Evolutionary conservation across 1,140 invertebrate species (phyloP).

Genomic region (Diuraphis noxia): DNA sequence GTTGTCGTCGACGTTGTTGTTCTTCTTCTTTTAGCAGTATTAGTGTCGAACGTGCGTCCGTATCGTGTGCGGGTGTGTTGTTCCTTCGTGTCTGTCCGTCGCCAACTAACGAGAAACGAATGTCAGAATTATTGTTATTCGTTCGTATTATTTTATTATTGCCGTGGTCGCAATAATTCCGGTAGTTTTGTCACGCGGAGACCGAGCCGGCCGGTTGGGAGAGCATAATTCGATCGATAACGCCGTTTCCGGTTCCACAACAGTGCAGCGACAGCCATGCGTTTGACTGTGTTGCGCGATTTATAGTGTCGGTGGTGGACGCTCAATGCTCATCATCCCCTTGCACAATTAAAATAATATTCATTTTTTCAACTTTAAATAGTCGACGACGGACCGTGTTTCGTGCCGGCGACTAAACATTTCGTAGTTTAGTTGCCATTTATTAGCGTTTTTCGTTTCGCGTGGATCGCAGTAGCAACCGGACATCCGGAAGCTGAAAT

Average conservation of each 20-base stretch:
- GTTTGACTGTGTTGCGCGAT: neutral
- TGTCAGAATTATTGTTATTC: neutral
- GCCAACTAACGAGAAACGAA: neutral
- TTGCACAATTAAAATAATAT: neutral
- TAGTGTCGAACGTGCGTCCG: neutral
- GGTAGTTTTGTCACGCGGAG: neutral
- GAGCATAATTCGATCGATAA: constrained; percentile 18
- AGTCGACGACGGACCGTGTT: too few relatives aligned
- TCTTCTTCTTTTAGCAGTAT: neutral
- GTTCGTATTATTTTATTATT: neutral
- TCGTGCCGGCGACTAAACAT: too few relatives aligned
- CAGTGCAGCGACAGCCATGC: neutral
- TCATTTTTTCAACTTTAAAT: too few relatives aligned
- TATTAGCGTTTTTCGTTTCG: neutral
- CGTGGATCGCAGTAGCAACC: neutral
- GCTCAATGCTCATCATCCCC: too few relatives aligned
- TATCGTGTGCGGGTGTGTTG: neutral
- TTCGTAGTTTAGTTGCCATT: neutral
- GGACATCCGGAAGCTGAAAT: neutral
- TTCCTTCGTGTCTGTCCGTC: neutral
- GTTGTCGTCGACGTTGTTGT: neutral
- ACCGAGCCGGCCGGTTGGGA: neutral
- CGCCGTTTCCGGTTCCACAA: neutral
- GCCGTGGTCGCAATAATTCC: neutral
- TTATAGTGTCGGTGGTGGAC: neutral